A percentile compares a stretch with the other conserved stretches of the same genome.
These are phyloP conservation scores for Neotoma lepida DNA, from an alignment of 2,113 vertebrate species.

Conservation along the genomic window DNA sequence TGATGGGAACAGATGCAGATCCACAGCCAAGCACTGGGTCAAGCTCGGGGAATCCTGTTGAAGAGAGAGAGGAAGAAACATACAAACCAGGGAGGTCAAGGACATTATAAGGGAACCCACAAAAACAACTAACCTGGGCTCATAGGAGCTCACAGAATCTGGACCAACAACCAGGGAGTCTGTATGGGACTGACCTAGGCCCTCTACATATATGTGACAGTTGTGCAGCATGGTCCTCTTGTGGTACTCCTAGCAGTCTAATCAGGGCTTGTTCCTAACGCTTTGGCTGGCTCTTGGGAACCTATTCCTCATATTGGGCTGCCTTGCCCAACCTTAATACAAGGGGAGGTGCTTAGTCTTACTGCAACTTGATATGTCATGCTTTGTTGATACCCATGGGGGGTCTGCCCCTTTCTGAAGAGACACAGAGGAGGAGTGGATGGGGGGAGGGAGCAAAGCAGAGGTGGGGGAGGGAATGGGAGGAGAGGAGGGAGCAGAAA, in stretches of 20 bases:
- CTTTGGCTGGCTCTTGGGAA: background rate
- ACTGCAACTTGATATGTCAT: background rate
- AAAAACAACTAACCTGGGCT: background rate
- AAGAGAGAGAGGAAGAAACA: background rate
- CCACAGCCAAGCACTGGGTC: background rate
- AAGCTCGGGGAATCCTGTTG: background rate
- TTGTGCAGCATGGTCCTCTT: background rate
- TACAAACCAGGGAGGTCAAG: background rate
- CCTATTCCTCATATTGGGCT: background rate
- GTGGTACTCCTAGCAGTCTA: background rate
- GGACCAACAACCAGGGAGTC: background rate
- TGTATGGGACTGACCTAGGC: background rate
- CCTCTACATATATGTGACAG: background rate
- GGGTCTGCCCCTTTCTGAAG: background rate
- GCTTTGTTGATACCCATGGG: background rate
- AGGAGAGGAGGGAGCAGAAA: too few species aligned
- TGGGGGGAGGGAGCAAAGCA: too few species aligned
- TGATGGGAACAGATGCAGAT: background rate
- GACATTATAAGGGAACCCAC: background rate
- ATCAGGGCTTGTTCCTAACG: background rate
- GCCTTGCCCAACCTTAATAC: background rate
- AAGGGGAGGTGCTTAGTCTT: background rate
- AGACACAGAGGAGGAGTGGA: too few species aligned
- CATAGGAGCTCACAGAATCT: background rate
- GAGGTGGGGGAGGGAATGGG: too few species aligned